Evolutionary conservation across 2,113 vertebrate genomes (phyloP), one percentile per base, ranked within the genome.

Genomic region (Ptychochromis oligacanthus): DNA sequence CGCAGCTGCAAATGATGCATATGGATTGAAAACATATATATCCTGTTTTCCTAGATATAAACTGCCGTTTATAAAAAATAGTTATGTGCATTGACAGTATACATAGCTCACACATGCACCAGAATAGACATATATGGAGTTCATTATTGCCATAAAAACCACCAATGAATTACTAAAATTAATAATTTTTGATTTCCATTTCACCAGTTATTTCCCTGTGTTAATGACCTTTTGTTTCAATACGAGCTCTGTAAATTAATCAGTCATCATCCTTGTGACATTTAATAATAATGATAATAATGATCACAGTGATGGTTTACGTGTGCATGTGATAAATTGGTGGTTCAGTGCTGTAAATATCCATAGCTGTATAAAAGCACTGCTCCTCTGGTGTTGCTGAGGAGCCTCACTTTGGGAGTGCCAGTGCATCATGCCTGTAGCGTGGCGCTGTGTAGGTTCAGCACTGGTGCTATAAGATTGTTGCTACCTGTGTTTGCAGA

Each of bases 401-500:
- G n/a, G 28, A 83, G 49, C 2, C 7, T 77, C 11, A n/a, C 13
- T 40, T 13, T 40, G 1, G 9, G 36, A 46, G 18, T 46, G 40
- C 18, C 20, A 38, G 75, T 57, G 40, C 26, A 40, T 55, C 65
- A 14, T 54, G 52, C 67, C 67, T 72, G 26, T 18, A 72, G 67
- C 46, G 14, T 34, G 18, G 52, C 54, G 26, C 46, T 72, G 46
- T 54, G 46, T 54, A 52, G 46, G 18, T 26, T 72, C 18, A 72
- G 26, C 67, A 72, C 67, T 72, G 28, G 26, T 72, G 46, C 65
- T 31, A 31, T 72, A 72, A 72, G 65, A 26, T 72, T 54, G 46
- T 43, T 72, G 46, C 67, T 72, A 72, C 26, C 18, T 54, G 26
- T 31, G 18, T 72, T n/a, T 72, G 67, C 67, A 54, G 18, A 72